phyloP scores from a whole-genome alignment of 2,113 vertebrate genomes.

The Petromus typicus region DNA sequence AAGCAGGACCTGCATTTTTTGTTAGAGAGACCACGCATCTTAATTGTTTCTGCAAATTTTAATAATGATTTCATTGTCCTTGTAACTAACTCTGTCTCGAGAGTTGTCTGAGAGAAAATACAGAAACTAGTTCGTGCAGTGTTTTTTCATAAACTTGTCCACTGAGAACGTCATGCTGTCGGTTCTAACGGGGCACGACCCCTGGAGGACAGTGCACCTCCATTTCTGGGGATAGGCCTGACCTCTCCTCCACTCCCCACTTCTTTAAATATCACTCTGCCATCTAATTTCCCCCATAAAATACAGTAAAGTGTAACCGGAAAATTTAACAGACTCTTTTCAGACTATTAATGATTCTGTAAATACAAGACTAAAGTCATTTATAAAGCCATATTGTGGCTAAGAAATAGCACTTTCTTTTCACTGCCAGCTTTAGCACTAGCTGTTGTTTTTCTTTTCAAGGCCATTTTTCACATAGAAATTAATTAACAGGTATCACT shows the following conservation, averaged over 20 bases:
- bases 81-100: constrained; percentile 43
- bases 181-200: background rate
- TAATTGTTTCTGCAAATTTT: constrained; percentile 73
- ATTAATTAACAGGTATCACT: constrained; percentile 31
- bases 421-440: constrained; percentile 45
- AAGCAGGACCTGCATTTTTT: constrained; percentile 60
- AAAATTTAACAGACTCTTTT: constrained; percentile 76
- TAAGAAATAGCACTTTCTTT: constrained; percentile 66
- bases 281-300: constrained; percentile 73
- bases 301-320: constrained; percentile 66
- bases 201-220: background rate
- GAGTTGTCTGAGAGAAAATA: constrained; percentile 22
- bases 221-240: constrained; percentile 22
- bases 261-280: constrained; percentile 66
- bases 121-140: background rate
- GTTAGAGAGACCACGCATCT: constrained; percentile 52
- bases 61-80: constrained; percentile 68
- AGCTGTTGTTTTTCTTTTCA: constrained; percentile 61
- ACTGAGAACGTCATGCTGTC: constrained; percentile 15
- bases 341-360: constrained; percentile 71
- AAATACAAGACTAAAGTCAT: constrained; percentile 72
- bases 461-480: constrained; percentile 48
- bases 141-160: background rate
- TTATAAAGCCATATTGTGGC: constrained; percentile 65
- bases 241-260: constrained; percentile 33